Percentiles rank a stretch among this genome's conserved stretches.
Conservation (phyloP, 2,888 invertebrate genomes). For the Glaucopsyche alexis region DNA sequence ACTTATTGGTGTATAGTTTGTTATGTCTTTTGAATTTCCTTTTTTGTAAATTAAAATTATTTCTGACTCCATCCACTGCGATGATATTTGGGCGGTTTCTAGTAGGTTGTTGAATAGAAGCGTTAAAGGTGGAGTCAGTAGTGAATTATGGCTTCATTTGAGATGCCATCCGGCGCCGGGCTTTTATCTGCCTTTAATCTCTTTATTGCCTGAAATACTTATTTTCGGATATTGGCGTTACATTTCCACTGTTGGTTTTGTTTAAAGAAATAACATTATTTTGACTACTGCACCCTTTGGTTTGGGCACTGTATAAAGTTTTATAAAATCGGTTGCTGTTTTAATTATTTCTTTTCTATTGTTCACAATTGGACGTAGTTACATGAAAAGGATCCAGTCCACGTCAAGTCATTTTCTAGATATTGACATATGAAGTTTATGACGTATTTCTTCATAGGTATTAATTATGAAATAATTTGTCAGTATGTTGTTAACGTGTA, state of each 20-base stretch:
- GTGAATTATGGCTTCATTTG: slow-evolving; percentile 8
- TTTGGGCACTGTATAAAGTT: not conserved
- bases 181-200: too few species aligned
- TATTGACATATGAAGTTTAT: not conserved
- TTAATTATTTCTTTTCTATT: too few species aligned
- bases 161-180: not conserved
- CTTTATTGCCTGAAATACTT: too few species aligned
- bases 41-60: slow-evolving; percentile 37
- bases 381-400: too few species aligned
- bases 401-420: too few species aligned
- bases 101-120: not conserved
- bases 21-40: slow-evolving; percentile 34
- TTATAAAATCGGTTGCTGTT: too few species aligned
- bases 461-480: not conserved
- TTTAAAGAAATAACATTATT: not conserved
- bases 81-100: too few species aligned
- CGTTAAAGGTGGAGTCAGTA: too few species aligned
- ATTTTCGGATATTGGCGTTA: slow-evolving; percentile 12
- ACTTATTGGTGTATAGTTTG: slow-evolving; percentile 39
- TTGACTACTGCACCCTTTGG: not conserved
- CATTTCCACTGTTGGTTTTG: not conserved
- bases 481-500: not conserved
- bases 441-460: slow-evolving; percentile 1
- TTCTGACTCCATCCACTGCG: slow-evolving; percentile 36
- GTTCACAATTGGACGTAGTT: too few species aligned